Percentiles rank a stretch among this genome's conserved stretches.
phyloP scores from a whole-genome alignment of 2,888 invertebrate species.

The Xestia ashworthii region DNA sequence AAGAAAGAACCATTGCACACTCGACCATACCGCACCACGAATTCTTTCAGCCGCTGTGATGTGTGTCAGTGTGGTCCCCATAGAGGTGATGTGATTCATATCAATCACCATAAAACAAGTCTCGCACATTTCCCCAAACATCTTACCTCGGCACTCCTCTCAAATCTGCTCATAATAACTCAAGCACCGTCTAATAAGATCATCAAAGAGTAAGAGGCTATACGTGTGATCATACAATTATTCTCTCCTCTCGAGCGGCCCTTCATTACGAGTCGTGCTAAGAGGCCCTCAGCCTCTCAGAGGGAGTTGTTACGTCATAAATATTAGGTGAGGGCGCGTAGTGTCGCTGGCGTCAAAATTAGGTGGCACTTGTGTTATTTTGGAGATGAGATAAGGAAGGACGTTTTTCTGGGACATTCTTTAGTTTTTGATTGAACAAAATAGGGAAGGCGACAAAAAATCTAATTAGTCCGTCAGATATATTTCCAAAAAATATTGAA shows the following conservation, averaged over 20 bases:
- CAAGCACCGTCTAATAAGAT: slow-evolving; percentile 27
- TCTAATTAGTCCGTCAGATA: too few species aligned
- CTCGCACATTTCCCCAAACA: background rate
- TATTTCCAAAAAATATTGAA: too few species aligned
- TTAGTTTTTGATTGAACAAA: background rate
- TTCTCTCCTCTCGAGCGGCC: slow-evolving; percentile 31
- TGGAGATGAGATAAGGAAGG: background rate
- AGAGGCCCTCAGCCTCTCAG: slow-evolving; percentile 30
- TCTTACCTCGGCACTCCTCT: too few species aligned
- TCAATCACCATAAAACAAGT: background rate
- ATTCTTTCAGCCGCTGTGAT: background rate
- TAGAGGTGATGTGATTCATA: background rate
- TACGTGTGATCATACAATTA: slow-evolving; percentile 49
- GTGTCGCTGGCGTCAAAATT: slow-evolving; percentile 11
- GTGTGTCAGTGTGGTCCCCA: background rate
- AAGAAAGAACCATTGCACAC: background rate
- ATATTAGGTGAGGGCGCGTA: slow-evolving; percentile 28
- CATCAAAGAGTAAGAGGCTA: slow-evolving; percentile 11
- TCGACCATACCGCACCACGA: background rate
- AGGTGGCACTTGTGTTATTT: background rate
- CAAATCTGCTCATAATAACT: slow-evolving; percentile 14
- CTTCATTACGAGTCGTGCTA: slow-evolving; percentile 44
- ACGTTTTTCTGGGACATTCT: background rate
- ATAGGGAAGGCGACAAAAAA: too few species aligned
- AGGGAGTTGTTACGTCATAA: slow-evolving; percentile 32